Percentiles rank a stretch among this genome's conserved stretches.
Evolutionary conservation across 2,888 invertebrate species (phyloP).

Genomic region (Sesia bembeciformis): DNA sequence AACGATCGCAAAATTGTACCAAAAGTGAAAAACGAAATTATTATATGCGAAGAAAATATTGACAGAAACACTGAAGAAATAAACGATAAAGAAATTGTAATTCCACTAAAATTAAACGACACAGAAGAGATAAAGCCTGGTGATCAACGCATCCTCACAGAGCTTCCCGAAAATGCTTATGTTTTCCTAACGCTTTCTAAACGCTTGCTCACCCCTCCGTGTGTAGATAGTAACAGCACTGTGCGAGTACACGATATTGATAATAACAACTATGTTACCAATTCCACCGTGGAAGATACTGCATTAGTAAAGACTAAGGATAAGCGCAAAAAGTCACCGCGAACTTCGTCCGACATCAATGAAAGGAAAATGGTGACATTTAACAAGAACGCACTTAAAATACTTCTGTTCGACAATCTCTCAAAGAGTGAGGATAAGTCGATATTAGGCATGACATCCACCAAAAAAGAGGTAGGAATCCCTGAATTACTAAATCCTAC

Average conservation of each 20-base stretch:
- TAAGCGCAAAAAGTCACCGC: not conserved
- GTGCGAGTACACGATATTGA: constrained; percentile 18
- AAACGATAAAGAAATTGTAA: not conserved
- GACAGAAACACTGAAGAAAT: not conserved
- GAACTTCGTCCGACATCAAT: not conserved
- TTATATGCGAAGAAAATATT: not conserved
- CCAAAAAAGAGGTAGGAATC: constrained; percentile 40
- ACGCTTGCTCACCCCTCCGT: constrained; percentile 22
- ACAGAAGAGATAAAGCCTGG: constrained; percentile 4
- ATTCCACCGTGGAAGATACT: not conserved
- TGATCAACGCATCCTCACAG: constrained; percentile 21
- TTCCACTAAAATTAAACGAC: not conserved
- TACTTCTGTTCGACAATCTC: constrained; percentile 43
- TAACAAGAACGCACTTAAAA: constrained; percentile 42
- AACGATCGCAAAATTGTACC: not conserved
- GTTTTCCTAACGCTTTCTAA: constrained; percentile 47
- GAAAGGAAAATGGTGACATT: constrained; percentile 5
- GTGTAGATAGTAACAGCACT: constrained; percentile 5
- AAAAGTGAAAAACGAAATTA: not conserved
- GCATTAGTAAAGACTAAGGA: not conserved
- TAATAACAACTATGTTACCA: constrained; percentile 14
- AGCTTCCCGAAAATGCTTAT: constrained; percentile 45
- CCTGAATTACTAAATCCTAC: constrained; percentile 10
- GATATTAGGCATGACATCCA: constrained; percentile 7
- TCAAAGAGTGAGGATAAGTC: constrained; percentile 16